phyloP scores from a whole-genome alignment of 2,888 invertebrate species.

The Tupiocoris notatus region DNA sequence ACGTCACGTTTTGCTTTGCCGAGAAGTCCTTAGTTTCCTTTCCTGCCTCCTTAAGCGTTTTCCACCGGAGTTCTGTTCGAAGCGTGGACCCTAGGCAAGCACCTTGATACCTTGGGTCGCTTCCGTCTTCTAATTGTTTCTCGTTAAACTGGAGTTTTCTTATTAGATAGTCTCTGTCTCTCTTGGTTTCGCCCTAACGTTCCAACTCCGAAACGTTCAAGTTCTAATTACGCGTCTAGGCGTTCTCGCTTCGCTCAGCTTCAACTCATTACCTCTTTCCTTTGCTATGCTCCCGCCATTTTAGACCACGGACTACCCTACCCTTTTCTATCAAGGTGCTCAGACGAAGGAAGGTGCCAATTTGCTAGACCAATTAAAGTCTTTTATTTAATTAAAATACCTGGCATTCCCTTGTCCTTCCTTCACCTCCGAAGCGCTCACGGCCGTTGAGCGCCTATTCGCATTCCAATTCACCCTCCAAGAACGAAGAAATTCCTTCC shows the following conservation, averaged over 20 bases:
- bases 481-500: conserved; percentile 23
- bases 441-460: neutral
- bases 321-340: neutral
- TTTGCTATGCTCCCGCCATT: conserved; percentile 19
- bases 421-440: conserved; percentile 7
- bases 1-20: too few relatives aligned
- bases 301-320: neutral
- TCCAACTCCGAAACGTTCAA: conserved; percentile 9
- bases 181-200: conserved; percentile 4
- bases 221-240: conserved; percentile 27
- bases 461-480: neutral
- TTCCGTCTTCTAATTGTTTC: conserved; percentile 38
- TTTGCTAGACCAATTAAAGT: conserved; percentile 36
- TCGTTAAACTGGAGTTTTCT: conserved; percentile 36
- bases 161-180: conserved; percentile 17
- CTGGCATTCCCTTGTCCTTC: conserved; percentile 11
- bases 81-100: too few relatives aligned
- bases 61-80: too few relatives aligned
- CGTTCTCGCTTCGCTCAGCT: too few relatives aligned
- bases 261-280: too few relatives aligned
- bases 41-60: too few relatives aligned
- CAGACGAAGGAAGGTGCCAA: conserved; percentile 35
- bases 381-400: conserved; percentile 39
- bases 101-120: too few relatives aligned
- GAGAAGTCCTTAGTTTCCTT: too few relatives aligned